These are phyloP conservation scores for Aphidius ervi DNA, from an alignment of 1,140 invertebrate genomes.

Conservation along the genomic window DNA sequence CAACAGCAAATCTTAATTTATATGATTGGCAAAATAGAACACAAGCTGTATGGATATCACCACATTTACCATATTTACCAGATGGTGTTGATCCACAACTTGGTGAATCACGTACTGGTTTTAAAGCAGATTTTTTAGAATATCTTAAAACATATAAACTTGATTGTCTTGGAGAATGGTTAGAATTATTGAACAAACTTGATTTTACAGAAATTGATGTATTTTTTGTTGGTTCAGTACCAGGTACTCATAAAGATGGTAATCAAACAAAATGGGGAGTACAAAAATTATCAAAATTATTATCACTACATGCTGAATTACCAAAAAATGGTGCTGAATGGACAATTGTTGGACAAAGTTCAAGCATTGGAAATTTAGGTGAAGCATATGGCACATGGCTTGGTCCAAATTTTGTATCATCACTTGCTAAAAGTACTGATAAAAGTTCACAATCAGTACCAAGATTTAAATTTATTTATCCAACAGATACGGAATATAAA, in stretches of 20 bases:
- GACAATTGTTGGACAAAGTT: constrained; percentile 78
- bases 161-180: constrained; percentile 67
- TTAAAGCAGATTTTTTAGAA: constrained; percentile 78
- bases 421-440: constrained; percentile 55
- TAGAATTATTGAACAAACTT: constrained; percentile 65
- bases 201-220: constrained; percentile 83
- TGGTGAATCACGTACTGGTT: constrained; percentile 80
- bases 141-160: constrained; percentile 77
- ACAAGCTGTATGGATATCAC: constrained; percentile 88
- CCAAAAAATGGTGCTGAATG: constrained; percentile 57
- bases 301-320: constrained; percentile 61
- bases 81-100: constrained; percentile 54
- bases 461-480: constrained; percentile 62
- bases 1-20: constrained; percentile 87
- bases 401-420: constrained; percentile 60
- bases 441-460: constrained; percentile 44
- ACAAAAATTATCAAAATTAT: constrained; percentile 61
- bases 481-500: constrained; percentile 73
- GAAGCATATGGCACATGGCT: constrained; percentile 68
- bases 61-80: constrained; percentile 63
- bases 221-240: constrained; percentile 78
- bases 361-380: constrained; percentile 85
- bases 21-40: constrained; percentile 92
- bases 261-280: constrained; percentile 66
- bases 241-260: constrained; percentile 68